Base-by-base conservation (phyloP, 2,797 vertebrate genomes). In the Zenarchopterus dispar region DNA sequence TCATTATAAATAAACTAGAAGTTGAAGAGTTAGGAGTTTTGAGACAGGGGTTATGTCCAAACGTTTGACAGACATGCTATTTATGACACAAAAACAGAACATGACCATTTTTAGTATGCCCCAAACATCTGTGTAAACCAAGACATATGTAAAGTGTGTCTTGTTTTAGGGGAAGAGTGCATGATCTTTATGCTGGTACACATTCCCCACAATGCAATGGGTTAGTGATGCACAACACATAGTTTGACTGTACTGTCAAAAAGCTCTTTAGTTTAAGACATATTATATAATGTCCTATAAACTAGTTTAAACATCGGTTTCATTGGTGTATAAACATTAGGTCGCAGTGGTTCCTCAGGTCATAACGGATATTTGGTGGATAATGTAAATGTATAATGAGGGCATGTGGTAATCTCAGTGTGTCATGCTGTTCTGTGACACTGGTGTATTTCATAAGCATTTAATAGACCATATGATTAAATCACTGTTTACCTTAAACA, bases 401-500 rank as follows among this genome's bases (percentile, higher is more conserved):
- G 3, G 24, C 6, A 26, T 33, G 33, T 36, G 9, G 9, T 36
- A 11, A 36, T 5, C 9, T 36, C 11, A 4, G 33, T 8, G 4
- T 16, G 22, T 26, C 42, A 15, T 17, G 17, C 4, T 23, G 23
- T 42, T 47, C 15, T n/a, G 47, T 10, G 42, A 19, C 11, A 63
- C n/a, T 26, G 31, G 18, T 39, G 16, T 16, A 47, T 17, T 46
- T n/a, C 56, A 44, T 45, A 44, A 36, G 17, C 15, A 33, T 67
- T 28, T 4, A 36, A 59, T 8, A 19, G 4, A 13, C 36, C 15
- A n/a, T 33, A 8, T 67, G 16, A 41, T 36, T n/a, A 6, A 28
- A 24, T 10, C 17, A 23, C 2, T 43, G 3, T 22, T 24, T 39
- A 44, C 10, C 52, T 49, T 33, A 42, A 44, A 39, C 1, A 47